Conservation (phyloP, 1,140 invertebrate genomes). For the Pentalonia nigronervosa region DNA sequence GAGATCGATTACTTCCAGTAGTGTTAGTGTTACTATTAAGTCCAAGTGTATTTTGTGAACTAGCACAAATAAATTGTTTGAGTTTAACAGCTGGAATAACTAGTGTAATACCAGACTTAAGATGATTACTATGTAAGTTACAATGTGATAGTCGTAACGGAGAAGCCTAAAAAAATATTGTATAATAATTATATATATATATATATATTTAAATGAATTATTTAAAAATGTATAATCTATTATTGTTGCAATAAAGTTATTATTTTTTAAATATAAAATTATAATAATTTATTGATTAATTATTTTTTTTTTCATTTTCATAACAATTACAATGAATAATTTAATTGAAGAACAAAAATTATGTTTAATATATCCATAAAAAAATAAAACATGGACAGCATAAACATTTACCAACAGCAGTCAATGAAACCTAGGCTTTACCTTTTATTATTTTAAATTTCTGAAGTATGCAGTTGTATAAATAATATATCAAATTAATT, state of each 20-base stretch:
- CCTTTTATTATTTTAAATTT: no score
- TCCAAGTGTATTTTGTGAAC: conserved; percentile 62
- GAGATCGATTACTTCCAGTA: conserved; percentile 67
- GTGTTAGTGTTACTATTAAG: conserved; percentile 69
- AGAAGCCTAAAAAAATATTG: conserved; percentile 70
- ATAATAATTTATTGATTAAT: background rate
- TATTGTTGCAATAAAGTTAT: no score
- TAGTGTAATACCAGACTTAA: conserved; percentile 88
- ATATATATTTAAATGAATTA: no score
- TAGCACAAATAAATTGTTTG: conserved; percentile 74
- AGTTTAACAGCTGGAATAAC: conserved; percentile 81
- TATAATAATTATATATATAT: no score
- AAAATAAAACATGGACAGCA: no score
- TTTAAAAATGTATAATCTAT: no score
- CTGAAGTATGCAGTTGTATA: no score
- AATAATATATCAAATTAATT: no score
- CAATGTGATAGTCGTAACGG: conserved; percentile 89
- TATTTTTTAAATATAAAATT: background rate
- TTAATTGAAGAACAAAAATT: background rate
- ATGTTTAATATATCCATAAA: no score
- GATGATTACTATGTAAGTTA: conserved; percentile 91
- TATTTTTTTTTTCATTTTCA: background rate
- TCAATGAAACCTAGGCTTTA: no score
- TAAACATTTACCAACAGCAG: no score
- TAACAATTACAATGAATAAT: background rate